Percentiles rank a stretch among this genome's conserved stretches.
Evolutionary conservation across 1,140 invertebrate genomes (phyloP).

Genomic region (Drosophila grimshawi): DNA sequence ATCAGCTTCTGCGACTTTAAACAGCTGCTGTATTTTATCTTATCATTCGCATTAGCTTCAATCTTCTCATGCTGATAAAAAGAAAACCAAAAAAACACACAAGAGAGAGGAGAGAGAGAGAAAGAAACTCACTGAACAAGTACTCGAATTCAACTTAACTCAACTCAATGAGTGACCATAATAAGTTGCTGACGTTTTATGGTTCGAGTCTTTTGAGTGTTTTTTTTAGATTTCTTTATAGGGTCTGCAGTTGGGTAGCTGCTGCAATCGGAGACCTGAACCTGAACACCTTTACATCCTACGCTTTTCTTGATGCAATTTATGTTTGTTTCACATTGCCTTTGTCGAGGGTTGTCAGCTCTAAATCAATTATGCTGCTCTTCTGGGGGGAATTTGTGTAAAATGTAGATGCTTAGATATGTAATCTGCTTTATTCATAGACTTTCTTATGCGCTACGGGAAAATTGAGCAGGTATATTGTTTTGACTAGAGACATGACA

Average conservation of each 20-base stretch:
- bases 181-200: constrained; percentile 29
- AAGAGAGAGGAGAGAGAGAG: background rate
- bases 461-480: constrained; percentile 32
- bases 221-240: constrained; percentile 8
- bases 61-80: constrained; percentile 8
- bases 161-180: constrained; percentile 20
- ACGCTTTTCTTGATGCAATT: constrained; percentile 49
- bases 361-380: constrained; percentile 62
- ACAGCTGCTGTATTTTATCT: constrained; percentile 26
- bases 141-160: constrained; percentile 2
- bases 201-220: constrained; percentile 28
- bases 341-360: constrained; percentile 41
- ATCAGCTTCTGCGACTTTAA: constrained; percentile 1
- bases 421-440: constrained; percentile 33
- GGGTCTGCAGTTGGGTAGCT: constrained; percentile 1
- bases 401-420: constrained; percentile 39
- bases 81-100: background rate
- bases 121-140: constrained; percentile 18
- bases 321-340: constrained; percentile 42
- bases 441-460: constrained; percentile 46
- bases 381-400: constrained; percentile 27
- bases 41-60: constrained; percentile 15
- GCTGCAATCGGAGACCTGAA: constrained; percentile 37
- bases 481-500: background rate
- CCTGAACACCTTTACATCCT: constrained; percentile 42